Conservation (phyloP, 2,888 invertebrate species). For the Drosophila eohydei region DNA sequence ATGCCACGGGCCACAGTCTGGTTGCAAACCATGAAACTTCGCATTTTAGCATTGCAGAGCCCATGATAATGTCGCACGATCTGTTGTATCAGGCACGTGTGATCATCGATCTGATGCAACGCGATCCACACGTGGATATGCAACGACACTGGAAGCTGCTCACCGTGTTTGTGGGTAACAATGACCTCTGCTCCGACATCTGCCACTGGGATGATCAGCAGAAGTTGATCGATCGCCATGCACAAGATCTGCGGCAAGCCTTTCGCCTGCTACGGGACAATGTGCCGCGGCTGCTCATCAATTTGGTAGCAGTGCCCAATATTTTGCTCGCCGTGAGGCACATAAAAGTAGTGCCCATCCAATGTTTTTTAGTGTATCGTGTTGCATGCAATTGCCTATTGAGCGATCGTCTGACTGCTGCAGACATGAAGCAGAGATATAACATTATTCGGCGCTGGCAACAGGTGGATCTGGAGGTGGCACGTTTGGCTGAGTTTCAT, state of each 20-base stretch:
- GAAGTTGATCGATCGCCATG: constrained; percentile 84
- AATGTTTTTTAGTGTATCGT: constrained; percentile 67
- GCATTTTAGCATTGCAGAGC: constrained; percentile 81
- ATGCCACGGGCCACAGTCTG: constrained; percentile 71
- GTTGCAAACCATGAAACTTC: constrained; percentile 68
- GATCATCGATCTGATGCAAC: constrained; percentile 72
- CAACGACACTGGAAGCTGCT: constrained; percentile 88
- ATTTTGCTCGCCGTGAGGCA: constrained; percentile 51
- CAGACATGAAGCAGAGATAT: constrained; percentile 32
- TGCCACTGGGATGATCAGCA: constrained; percentile 85
- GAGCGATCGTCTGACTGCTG: constrained; percentile 51
- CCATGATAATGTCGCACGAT: constrained; percentile 81
- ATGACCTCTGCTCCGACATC: constrained; percentile 87
- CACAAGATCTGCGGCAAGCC: constrained; percentile 84
- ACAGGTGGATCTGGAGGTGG: constrained; percentile 85
- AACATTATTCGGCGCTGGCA: constrained; percentile 84
- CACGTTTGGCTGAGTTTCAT: constrained; percentile 81
- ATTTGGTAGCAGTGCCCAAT: constrained; percentile 75
- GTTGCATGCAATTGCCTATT: constrained; percentile 78
- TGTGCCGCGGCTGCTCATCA: constrained; percentile 85
- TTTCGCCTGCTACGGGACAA: constrained; percentile 86
- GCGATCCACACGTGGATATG: constrained; percentile 85
- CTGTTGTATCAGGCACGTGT: constrained; percentile 73
- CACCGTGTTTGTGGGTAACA: constrained; percentile 87
- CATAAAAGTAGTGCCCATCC: constrained; percentile 56